These are phyloP conservation scores for Globodera rostochiensis DNA, from an alignment of 1,140 invertebrate genomes.

Conservation along the genomic window DNA sequence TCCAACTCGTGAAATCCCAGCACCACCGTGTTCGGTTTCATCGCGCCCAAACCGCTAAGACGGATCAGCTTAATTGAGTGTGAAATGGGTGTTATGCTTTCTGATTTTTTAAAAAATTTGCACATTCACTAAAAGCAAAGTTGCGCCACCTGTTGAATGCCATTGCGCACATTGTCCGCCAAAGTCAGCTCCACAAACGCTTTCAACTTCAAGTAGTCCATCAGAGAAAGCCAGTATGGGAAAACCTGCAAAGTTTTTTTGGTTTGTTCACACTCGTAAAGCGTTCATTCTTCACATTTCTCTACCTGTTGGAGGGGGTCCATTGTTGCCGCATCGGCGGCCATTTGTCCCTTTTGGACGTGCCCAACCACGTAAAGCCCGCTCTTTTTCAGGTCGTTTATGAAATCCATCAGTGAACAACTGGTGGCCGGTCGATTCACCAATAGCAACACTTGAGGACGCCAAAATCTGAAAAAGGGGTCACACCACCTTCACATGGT, in stretches of 20 bases:
- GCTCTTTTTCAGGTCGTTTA: conserved; percentile 97
- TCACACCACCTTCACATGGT: neutral
- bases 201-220: conserved; percentile 71
- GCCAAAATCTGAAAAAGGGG: conserved; percentile 81
- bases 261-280: neutral
- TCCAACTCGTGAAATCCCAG: conserved; percentile 76
- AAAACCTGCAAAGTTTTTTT: conserved; percentile 42
- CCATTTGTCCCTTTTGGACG: conserved; percentile 57
- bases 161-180: conserved; percentile 80
- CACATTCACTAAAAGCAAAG: neutral
- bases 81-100: too few species aligned
- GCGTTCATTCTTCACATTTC: conserved; percentile 22
- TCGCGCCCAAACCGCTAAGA: conserved; percentile 90
- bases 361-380: conserved; percentile 71
- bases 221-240: conserved; percentile 63
- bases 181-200: conserved; percentile 94
- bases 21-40: conserved; percentile 80
- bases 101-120: too few species aligned
- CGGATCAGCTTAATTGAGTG: conserved; percentile 72
- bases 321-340: conserved; percentile 31
- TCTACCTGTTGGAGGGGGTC: conserved; percentile 60
- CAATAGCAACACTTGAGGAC: conserved; percentile 91
- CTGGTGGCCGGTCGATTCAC: conserved; percentile 85
- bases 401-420: conserved; percentile 90
- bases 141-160: conserved; percentile 78